These are phyloP conservation scores for Epizoanthus rinbou DNA, from an alignment of 92 coral and sea anemone species.

Conservation along the genomic window DNA sequence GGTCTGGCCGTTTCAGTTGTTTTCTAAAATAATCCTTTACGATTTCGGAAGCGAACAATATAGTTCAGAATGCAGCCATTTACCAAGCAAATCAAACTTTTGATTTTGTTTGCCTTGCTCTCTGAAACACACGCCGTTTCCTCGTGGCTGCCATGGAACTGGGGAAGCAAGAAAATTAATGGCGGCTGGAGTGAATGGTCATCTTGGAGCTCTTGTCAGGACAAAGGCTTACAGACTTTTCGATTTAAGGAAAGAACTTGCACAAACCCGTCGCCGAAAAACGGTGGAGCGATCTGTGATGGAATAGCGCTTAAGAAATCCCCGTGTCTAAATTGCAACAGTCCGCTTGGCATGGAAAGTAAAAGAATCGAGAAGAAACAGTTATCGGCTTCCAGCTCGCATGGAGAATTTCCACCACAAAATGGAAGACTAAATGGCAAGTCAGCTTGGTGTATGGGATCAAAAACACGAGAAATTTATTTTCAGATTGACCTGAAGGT, in stretches of 20 bases:
- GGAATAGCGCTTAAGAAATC: slow-evolving; percentile 69
- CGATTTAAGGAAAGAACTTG: slow-evolving; percentile 74
- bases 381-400: slow-evolving; percentile 69
- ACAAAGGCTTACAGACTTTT: slow-evolving; percentile 57
- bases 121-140: slow-evolving; percentile 30
- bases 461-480: slow-evolving; percentile 57
- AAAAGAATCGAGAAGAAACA: slow-evolving; percentile 58
- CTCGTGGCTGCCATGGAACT: slow-evolving; percentile 62
- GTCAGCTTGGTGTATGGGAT: slow-evolving; percentile 85
- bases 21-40: background rate
- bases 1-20: background rate
- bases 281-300: slow-evolving; percentile 70
- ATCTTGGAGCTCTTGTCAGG: slow-evolving; percentile 76
- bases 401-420: slow-evolving; percentile 70
- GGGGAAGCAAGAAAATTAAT: slow-evolving; percentile 59
- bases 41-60: background rate
- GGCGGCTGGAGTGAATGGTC: slow-evolving; percentile 91
- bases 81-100: slow-evolving; percentile 3
- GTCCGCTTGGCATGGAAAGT: slow-evolving; percentile 78
- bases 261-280: slow-evolving; percentile 76
- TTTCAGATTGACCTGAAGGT: slow-evolving; percentile 74
- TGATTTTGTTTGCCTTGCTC: slow-evolving; percentile 38
- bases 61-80: background rate
- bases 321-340: slow-evolving; percentile 71
- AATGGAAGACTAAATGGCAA: slow-evolving; percentile 73